Conservation (phyloP, 2,797 vertebrate genomes). For the Onychomys leucogaster region DNA sequence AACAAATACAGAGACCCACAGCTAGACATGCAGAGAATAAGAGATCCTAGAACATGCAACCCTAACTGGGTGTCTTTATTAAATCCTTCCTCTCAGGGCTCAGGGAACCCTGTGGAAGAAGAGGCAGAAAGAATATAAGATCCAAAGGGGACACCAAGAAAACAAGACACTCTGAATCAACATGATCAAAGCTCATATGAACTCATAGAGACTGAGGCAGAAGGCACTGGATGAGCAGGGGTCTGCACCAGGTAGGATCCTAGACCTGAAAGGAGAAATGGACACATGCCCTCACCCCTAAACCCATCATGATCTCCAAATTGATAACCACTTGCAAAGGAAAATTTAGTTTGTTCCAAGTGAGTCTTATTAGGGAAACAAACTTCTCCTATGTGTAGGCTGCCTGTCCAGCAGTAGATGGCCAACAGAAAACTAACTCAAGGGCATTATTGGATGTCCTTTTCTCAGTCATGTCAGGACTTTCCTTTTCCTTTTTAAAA, state of each 20-base stretch:
- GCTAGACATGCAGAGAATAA: background rate
- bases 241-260: background rate
- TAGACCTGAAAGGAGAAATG: background rate
- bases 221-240: background rate
- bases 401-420: background rate
- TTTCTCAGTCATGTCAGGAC: background rate
- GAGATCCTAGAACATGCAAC: background rate
- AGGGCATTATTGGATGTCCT: background rate
- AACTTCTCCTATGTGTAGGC: background rate
- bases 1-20: background rate
- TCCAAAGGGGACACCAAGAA: background rate
- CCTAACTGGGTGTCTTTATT: background rate
- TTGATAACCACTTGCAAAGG: background rate
- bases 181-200: background rate
- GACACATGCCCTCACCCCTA: too few relatives aligned
- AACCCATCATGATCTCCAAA: too few relatives aligned
- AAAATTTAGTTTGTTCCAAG: background rate
- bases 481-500: background rate
- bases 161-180: background rate
- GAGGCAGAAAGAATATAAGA: background rate
- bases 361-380: background rate
- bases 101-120: background rate
- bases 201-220: background rate
- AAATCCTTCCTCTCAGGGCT: background rate
- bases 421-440: background rate